Evolutionary conservation across 2,113 vertebrate species (phyloP).

Genomic region (Microcebus ravelobensis): DNA sequence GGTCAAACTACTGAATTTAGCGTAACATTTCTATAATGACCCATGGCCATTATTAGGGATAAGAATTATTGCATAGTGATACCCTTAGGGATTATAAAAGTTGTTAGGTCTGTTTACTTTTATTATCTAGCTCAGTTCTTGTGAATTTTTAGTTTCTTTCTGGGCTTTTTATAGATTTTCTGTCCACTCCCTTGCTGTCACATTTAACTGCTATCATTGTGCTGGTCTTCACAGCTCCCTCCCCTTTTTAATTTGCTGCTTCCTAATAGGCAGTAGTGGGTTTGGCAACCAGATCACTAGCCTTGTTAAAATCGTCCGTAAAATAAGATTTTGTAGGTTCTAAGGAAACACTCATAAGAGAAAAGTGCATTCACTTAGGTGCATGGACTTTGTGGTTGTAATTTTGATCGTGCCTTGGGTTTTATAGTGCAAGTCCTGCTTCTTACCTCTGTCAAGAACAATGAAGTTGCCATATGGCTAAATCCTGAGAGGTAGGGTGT

Average conservation of each 20-base stretch:
- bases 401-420: neutral
- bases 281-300: neutral
- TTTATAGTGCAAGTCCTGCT: neutral
- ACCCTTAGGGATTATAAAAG: neutral
- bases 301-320: conserved; percentile 9
- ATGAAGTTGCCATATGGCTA: neutral
- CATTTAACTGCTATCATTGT: neutral
- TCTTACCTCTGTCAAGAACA: neutral
- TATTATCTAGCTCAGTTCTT: neutral
- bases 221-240: neutral
- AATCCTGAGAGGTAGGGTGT: neutral
- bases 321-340: conserved; percentile 29
- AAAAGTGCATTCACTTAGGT: neutral
- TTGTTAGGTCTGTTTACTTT: neutral
- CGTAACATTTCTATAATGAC: neutral
- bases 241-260: neutral
- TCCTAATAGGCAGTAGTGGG: neutral
- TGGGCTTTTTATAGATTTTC: conserved; percentile 44
- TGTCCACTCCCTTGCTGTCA: neutral
- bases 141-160: neutral
- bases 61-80: neutral
- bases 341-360: neutral
- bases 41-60: neutral
- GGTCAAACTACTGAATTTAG: neutral
- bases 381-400: neutral